Percentiles rank a stretch among this genome's conserved stretches.
phyloP scores from a whole-genome alignment of 2,797 vertebrate species.

The Gorsachius magnificus region DNA sequence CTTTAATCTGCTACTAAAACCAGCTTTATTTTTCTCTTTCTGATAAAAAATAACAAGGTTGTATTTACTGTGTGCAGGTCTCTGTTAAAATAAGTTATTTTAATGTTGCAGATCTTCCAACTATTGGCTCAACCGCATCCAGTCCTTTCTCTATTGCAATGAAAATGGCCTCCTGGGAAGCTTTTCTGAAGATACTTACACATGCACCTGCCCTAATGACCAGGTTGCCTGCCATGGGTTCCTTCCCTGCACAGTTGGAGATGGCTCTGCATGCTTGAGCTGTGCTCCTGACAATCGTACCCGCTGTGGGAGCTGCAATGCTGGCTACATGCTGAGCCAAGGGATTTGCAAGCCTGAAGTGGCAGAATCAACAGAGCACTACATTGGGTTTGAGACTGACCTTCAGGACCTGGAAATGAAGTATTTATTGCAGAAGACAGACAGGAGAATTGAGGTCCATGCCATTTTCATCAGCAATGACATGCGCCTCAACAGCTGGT shows the following conservation, averaged over 20 bases:
- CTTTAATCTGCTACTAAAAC: background rate
- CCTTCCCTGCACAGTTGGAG: slow-evolving; percentile 87
- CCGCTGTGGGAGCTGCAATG: slow-evolving; percentile 91
- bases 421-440: slow-evolving; percentile 90
- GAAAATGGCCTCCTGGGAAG: slow-evolving; percentile 93
- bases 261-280: slow-evolving; percentile 81
- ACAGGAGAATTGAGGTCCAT: slow-evolving; percentile 92
- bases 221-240: slow-evolving; percentile 85
- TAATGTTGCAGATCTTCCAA: slow-evolving; percentile 81
- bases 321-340: slow-evolving; percentile 87
- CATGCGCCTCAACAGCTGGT: slow-evolving; percentile 98
- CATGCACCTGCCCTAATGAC: slow-evolving; percentile 90
- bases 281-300: slow-evolving; percentile 93
- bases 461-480: slow-evolving; percentile 99
- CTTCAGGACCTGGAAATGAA: slow-evolving; percentile 93
- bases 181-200: slow-evolving; percentile 92
- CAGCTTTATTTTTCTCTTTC: background rate
- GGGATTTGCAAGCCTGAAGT: slow-evolving; percentile 91
- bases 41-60: background rate
- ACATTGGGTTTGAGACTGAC: slow-evolving; percentile 95
- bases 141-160: slow-evolving; percentile 94
- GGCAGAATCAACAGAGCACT: slow-evolving; percentile 94
- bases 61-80: background rate
- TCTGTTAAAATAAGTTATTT: background rate
- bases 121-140: slow-evolving; percentile 92